These are phyloP conservation scores for Lepidostoma basale DNA, from an alignment of 1,140 invertebrate species.

Conservation along the genomic window DNA sequence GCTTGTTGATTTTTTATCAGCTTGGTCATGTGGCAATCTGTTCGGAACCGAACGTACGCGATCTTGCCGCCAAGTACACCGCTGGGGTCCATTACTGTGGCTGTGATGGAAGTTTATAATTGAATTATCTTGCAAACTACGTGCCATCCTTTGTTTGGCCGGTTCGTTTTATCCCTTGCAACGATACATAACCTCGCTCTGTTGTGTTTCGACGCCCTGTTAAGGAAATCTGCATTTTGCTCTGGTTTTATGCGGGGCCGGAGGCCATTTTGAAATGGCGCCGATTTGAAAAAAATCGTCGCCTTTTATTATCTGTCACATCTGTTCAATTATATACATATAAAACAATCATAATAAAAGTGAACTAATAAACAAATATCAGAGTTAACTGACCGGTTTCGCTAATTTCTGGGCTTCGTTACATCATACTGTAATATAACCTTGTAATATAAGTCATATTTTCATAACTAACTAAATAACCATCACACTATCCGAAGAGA, in stretches of 20 bases:
- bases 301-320: too few species aligned
- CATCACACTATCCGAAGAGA: too few species aligned
- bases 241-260: neutral
- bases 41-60: slow-evolving; percentile 3
- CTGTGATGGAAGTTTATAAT: slow-evolving; percentile 45
- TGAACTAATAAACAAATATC: too few species aligned
- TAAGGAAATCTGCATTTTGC: slow-evolving; percentile 16
- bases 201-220: neutral
- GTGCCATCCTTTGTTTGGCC: slow-evolving; percentile 41
- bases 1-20: neutral
- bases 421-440: too few species aligned
- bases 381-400: too few species aligned
- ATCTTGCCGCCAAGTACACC: slow-evolving; percentile 31
- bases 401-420: too few species aligned
- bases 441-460: too few species aligned
- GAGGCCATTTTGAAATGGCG: neutral
- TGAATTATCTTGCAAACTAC: slow-evolving; percentile 45
- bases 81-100: slow-evolving; percentile 44
- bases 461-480: too few species aligned
- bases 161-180: neutral
- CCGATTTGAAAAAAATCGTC: too few species aligned
- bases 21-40: neutral
- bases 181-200: neutral
- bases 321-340: too few species aligned
- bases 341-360: too few species aligned